A percentile compares a stretch with the other conserved stretches of the same genome.
phyloP scores from a whole-genome alignment of 2,113 vertebrate species.

The Hemibagrus wyckioides region DNA sequence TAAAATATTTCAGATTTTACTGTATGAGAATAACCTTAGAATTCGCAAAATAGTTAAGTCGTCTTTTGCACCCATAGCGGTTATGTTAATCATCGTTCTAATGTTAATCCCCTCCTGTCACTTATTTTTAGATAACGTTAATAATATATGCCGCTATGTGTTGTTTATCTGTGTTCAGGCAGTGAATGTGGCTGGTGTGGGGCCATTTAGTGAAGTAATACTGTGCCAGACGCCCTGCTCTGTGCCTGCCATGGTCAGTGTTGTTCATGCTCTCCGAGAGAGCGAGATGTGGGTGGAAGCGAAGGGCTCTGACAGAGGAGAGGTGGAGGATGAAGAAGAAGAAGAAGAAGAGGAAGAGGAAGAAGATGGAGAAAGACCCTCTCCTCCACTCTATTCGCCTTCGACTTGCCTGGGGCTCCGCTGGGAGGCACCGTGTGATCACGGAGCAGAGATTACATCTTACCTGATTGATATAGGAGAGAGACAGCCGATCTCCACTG shows the following conservation, averaged over 20 bases:
- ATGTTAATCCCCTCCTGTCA: background rate
- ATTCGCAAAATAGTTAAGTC: background rate
- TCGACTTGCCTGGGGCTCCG: conserved; percentile 90
- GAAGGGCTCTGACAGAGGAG: conserved; percentile 40
- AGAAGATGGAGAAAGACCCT: conserved; percentile 58
- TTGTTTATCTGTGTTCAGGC: conserved; percentile 70
- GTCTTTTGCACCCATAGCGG: background rate
- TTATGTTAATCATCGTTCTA: background rate
- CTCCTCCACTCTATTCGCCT: conserved; percentile 77
- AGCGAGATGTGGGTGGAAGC: conserved; percentile 72
- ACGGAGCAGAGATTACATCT: conserved; percentile 90
- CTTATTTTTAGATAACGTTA: background rate
- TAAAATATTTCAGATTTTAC: background rate
- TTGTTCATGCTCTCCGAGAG: conserved; percentile 82
- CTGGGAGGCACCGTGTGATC: conserved; percentile 90
- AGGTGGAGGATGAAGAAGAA: conserved; percentile 68
- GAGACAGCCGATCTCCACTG: conserved; percentile 83
- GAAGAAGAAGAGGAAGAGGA: conserved; percentile 64
- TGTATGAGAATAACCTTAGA: background rate
- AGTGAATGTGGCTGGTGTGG: conserved; percentile 84
- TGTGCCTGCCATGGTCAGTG: conserved; percentile 86
- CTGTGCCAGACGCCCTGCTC: conserved; percentile 89
- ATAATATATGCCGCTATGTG: background rate
- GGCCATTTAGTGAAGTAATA: conserved; percentile 88
- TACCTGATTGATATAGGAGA: conserved; percentile 96